phyloP scores from a whole-genome alignment of 2,797 vertebrate genomes.

The Eulemur rubriventer region DNA sequence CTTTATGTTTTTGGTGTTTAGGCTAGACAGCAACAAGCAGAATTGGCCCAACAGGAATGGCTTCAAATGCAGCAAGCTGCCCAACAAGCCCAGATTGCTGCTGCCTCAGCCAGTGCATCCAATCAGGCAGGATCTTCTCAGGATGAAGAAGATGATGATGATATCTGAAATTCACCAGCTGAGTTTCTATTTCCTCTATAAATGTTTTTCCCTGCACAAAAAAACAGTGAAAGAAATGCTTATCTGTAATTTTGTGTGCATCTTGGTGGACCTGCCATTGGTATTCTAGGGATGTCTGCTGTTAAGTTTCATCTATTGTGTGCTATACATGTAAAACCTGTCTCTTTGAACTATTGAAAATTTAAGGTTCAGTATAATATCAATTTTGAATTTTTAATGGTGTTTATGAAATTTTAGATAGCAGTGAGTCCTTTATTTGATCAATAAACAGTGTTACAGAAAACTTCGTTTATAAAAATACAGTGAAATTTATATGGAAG shows the following conservation, averaged over 20 bases:
- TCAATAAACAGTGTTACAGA: slow-evolving; percentile 90
- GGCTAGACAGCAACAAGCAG: slow-evolving; percentile 99
- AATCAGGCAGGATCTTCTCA: slow-evolving; percentile 97
- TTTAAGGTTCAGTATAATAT: slow-evolving; percentile 89
- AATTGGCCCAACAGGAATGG: slow-evolving; percentile 99
- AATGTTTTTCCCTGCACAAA: slow-evolving; percentile 84
- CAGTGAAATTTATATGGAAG: slow-evolving; percentile 88
- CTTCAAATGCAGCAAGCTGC: slow-evolving; percentile 99
- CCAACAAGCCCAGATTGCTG: slow-evolving; percentile 97
- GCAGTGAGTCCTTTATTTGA: slow-evolving; percentile 88
- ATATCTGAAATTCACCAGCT: slow-evolving; percentile 91
- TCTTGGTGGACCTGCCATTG: slow-evolving; percentile 87
- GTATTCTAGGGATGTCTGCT: slow-evolving; percentile 88
- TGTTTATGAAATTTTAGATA: slow-evolving; percentile 91
- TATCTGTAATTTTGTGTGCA: slow-evolving; percentile 85
- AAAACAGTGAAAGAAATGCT: slow-evolving; percentile 87
- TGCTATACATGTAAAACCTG: slow-evolving; percentile 88
- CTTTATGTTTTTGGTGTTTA: slow-evolving; percentile 80
- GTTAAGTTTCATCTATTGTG: slow-evolving; percentile 84
- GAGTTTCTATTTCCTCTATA: slow-evolving; percentile 81
- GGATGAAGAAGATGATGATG: slow-evolving; percentile 98
- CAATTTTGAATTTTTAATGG: slow-evolving; percentile 90
- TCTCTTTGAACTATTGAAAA: slow-evolving; percentile 88
- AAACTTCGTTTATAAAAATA: slow-evolving; percentile 88
- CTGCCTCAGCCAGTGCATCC: slow-evolving; percentile 94